Evolutionary conservation across 2,113 vertebrate species (phyloP).

Genomic region (Platichthys flesus): DNA sequence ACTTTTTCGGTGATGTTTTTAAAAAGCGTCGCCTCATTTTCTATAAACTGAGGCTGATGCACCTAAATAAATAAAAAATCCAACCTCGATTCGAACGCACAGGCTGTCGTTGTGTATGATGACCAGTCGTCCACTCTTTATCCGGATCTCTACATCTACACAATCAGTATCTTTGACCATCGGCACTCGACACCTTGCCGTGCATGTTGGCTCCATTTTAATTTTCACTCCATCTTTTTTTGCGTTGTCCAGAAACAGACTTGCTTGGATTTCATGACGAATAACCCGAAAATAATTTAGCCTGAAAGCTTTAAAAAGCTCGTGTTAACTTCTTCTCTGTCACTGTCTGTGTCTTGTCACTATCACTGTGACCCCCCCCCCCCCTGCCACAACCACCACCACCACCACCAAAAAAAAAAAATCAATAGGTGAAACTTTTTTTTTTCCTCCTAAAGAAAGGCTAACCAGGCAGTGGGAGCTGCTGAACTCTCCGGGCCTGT

Average conservation of each 20-base stretch:
- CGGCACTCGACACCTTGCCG: conserved; percentile 74
- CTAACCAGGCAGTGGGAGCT: conserved; percentile 60
- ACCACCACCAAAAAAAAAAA: background rate
- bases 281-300: conserved; percentile 31
- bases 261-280: conserved; percentile 44
- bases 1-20: conserved; percentile 2
- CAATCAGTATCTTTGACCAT: conserved; percentile 38
- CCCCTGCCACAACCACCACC: too few relatives aligned
- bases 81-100: background rate
- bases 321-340: conserved; percentile 38
- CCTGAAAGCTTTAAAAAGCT: conserved; percentile 20
- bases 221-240: conserved; percentile 65
- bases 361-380: conserved; percentile 11
- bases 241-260: conserved; percentile 60
- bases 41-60: background rate
- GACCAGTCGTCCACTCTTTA: background rate
- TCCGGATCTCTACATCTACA: background rate
- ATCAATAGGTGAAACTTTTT: conserved; percentile 64
- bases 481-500: conserved; percentile 62
- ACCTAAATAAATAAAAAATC: conserved; percentile 2
- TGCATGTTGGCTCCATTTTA: conserved; percentile 67
- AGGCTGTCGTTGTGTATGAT: background rate
- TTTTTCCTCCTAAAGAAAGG: conserved; percentile 44
- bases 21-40: conserved; percentile 7
- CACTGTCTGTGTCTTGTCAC: conserved; percentile 49